Evolutionary conservation across 1,140 invertebrate species (phyloP), one percentile per base, ranked within the genome.

Genomic region (Cydia amplana): DNA sequence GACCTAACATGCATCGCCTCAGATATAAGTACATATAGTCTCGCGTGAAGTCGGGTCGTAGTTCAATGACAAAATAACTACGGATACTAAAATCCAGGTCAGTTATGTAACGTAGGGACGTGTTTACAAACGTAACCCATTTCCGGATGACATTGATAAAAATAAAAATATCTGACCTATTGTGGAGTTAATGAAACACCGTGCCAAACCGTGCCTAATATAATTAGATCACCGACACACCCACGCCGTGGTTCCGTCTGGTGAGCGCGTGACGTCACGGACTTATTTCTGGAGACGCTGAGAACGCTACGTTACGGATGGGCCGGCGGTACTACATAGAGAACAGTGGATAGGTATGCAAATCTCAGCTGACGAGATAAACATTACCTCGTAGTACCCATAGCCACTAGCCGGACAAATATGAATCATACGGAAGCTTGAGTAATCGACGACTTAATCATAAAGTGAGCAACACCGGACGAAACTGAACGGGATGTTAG

Each of bases 211-310:
- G 28, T 82, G 80, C 70, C 14, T 16, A 81, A 75, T 85, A 86
- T 82, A 85, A 86, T 85, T 85, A 85, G 79, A 77, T 46, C 75
- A 74, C 65, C 9, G 85, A 82, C 82, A 83, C 84, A 82, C 84
- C 83, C 82, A 76, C 79, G n/a, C 77, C 80, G 78, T 74, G 79
- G 81, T 75, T 74, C 18, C 46, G 84, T 85, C 81, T 85, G 78
- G 36, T 79, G 77, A 74, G 78, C 64, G 46, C 32, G 70, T 84
- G 82, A 84, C 85, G 82, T 85, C 83, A 85, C 72, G 18, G 7
- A 65, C 64, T 80, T 84, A 83, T 82, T 82, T 78, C 82, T 78
- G 79, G 82, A 78, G 65, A 70, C 65, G 12, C 32, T 36, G 36
- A 70, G 16, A 36, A 40, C n/a, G 65, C n/a, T 70, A 36, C 65